Conservation (phyloP, 1,140 invertebrate species). For the Vollenhovia emeryi region DNA sequence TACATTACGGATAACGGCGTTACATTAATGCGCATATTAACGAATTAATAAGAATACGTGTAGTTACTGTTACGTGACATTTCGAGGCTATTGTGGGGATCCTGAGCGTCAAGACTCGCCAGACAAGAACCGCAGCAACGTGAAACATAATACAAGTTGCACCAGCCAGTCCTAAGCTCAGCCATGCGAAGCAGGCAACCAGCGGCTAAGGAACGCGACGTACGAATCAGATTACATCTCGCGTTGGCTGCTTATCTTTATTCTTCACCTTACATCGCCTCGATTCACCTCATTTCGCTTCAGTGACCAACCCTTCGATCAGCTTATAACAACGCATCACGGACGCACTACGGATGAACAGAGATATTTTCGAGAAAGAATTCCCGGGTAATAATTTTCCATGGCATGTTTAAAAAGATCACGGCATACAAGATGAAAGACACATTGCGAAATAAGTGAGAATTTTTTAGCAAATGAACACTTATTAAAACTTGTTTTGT, state of each 20-base stretch:
- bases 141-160: slow-evolving; percentile 85
- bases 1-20: neutral
- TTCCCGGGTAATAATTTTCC: neutral
- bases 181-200: slow-evolving; percentile 82
- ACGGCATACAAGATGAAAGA: neutral
- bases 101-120: slow-evolving; percentile 65
- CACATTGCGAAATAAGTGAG: neutral
- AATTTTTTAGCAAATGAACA: neutral
- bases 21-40: neutral
- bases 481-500: neutral
- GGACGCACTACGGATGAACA: neutral
- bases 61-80: slow-evolving; percentile 69
- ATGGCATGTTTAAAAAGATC: neutral
- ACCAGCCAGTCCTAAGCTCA: slow-evolving; percentile 83
- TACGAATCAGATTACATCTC: slow-evolving; percentile 85
- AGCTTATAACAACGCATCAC: slow-evolving; percentile 62
- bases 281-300: slow-evolving; percentile 81
- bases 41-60: slow-evolving; percentile 39
- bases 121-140: slow-evolving; percentile 83
- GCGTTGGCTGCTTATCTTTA: slow-evolving; percentile 82
- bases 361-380: neutral
- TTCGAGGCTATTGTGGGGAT: slow-evolving; percentile 67
- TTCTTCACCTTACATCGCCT: slow-evolving; percentile 77
- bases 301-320: slow-evolving; percentile 71
- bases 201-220: slow-evolving; percentile 82